These are phyloP conservation scores for Pseudomyrmex concolor DNA, from an alignment of 1,140 invertebrate species.

Conservation along the genomic window DNA sequence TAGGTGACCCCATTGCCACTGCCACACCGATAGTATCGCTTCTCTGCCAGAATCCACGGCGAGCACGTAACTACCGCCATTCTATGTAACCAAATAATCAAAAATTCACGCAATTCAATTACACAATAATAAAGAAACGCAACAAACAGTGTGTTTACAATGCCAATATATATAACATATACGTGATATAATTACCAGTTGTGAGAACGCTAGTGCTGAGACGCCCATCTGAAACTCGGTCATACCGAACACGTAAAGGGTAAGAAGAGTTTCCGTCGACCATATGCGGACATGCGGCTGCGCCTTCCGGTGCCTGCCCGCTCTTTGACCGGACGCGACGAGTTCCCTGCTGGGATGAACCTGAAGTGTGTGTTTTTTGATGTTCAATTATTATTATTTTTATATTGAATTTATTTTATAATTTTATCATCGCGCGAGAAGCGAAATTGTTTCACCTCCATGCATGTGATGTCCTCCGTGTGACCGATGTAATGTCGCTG, in stretches of 20 bases:
- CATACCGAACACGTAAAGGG: conserved; percentile 96
- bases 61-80: conserved; percentile 94
- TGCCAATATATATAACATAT: neutral
- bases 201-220: conserved; percentile 95
- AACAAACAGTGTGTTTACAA: neutral
- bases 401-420: too few species aligned
- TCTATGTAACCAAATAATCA: conserved; percentile 84
- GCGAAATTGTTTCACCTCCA: conserved; percentile 83
- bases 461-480: conserved; percentile 93
- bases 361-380: conserved; percentile 76
- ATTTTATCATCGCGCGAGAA: too few species aligned
- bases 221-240: conserved; percentile 96
- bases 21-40: conserved; percentile 94
- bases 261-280: conserved; percentile 96
- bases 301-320: conserved; percentile 91
- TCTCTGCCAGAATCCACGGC: conserved; percentile 94
- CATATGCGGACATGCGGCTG: conserved; percentile 97
- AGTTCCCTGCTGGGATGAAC: conserved; percentile 95
- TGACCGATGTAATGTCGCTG: conserved; percentile 97
- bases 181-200: conserved; percentile 87
- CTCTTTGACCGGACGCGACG: conserved; percentile 95
- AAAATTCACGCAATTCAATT: neutral
- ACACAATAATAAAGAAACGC: too few species aligned
- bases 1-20: conserved; percentile 95
- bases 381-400: too few species aligned